Percentiles rank a stretch among this genome's conserved stretches.
Conservation (phyloP, 2,888 invertebrate genomes). For the Brachyopa scutellaris region DNA sequence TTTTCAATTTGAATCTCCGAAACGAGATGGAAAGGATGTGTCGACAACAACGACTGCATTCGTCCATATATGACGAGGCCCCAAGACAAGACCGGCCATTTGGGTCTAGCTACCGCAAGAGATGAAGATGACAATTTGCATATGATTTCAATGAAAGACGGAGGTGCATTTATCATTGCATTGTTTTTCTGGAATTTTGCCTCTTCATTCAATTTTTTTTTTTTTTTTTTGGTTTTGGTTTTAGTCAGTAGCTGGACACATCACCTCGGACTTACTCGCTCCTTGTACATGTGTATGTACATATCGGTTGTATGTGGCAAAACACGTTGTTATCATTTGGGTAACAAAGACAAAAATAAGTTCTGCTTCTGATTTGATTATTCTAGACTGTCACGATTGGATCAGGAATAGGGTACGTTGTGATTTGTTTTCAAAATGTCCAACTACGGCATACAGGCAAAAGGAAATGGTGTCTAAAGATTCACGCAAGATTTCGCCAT, state of each 20-base stretch:
- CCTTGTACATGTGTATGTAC: no score
- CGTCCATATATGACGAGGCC: constrained; percentile 18
- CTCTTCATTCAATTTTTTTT: no score
- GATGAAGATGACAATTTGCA: constrained; percentile 24
- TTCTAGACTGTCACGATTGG: neutral
- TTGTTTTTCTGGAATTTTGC: constrained; percentile 14
- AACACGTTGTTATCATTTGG: constrained; percentile 3
- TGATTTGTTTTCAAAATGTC: neutral
- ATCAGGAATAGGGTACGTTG: neutral
- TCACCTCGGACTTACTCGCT: neutral
- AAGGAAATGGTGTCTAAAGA: no score
- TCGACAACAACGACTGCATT: neutral
- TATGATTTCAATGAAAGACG: constrained; percentile 24
- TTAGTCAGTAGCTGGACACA: neutral
- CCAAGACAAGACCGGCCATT: neutral
- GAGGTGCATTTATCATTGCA: constrained; percentile 23
- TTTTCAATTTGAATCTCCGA: constrained; percentile 19
- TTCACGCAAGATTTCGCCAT: no score
- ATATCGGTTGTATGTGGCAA: neutral
- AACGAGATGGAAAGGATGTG: constrained; percentile 21
- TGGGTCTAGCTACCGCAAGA: neutral
- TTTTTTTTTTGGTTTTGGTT: neutral
- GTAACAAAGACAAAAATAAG: neutral
- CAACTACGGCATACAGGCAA: no score
- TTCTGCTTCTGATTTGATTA: neutral